Evolutionary conservation across 2,113 vertebrate genomes (phyloP).

Genomic region (Desmodus rotundus): DNA sequence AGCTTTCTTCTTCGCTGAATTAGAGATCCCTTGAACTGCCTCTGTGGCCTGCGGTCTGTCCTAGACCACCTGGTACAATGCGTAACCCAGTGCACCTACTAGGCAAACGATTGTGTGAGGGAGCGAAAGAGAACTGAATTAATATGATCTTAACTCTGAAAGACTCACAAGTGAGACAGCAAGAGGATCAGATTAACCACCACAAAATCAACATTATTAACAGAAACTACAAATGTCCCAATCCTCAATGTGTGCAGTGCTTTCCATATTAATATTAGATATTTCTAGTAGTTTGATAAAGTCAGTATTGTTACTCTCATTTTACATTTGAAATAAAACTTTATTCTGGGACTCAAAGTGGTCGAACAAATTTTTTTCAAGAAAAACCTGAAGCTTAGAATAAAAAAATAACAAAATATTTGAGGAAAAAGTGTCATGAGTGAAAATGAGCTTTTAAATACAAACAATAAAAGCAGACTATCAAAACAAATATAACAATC

Average conservation of each 20-base stretch:
- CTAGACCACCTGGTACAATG: background rate
- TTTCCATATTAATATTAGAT: background rate
- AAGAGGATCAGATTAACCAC: background rate
- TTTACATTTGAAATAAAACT: background rate
- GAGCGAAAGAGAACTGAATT: background rate
- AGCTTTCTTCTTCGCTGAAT: background rate
- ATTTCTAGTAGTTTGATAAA: background rate
- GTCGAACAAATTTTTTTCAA: background rate
- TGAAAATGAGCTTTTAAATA: background rate
- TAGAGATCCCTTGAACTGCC: background rate
- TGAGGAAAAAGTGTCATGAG: background rate
- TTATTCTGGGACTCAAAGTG: background rate
- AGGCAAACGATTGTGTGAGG: background rate
- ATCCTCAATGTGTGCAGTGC: background rate
- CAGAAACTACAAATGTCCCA: background rate
- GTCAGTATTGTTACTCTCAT: background rate
- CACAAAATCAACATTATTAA: background rate
- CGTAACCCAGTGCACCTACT: background rate
- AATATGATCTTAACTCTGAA: background rate
- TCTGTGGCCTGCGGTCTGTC: background rate
- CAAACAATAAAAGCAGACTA: background rate
- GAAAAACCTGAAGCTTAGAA: background rate
- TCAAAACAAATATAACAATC: background rate
- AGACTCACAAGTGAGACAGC: background rate
- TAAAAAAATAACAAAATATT: background rate